Base-by-base conservation (phyloP, 2,797 vertebrate genomes). In the Sardinella longiceps region DNA sequence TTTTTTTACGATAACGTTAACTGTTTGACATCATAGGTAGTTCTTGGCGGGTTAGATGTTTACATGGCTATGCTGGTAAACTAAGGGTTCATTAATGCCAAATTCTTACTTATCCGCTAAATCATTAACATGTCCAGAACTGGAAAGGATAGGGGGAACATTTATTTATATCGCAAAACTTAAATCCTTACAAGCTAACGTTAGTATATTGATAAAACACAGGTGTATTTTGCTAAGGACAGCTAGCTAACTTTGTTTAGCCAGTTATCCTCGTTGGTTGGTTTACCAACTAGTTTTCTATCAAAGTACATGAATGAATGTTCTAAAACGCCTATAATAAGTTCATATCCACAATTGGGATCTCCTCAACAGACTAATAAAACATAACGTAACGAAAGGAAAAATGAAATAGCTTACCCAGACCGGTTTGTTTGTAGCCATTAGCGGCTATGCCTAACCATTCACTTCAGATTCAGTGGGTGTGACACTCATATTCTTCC, bases 401-500 rank as follows among this genome's bases (percentile, higher is more conserved):
- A 20, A 0, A 5, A 70, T 58, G 53, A 48, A 82, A 51, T 1
- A 15, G 10, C 87, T 88, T 83, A 87, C 86, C 88, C 84, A 50
- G 33, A 83, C 82, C 81, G 45, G 80, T 25, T 25, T 80, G 45
- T 83, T 82, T 85, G 83, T 60, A 87, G 87, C 87, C 88, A 89
- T 90, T 83, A 28, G 86, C 81, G 85, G 39, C 66, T 28, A 28
- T 45, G 6, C 20, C 80, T 50, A 51, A 60, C 87, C 86, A 83
- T n/a, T n/a, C n/a, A 84, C 83, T 84, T 87, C 80, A n/a, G 85
- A 86, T 74, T 39, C 33, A 43, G 15, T 77, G 82, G 66, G 89
- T 89, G 88, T 84, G 80, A 37, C 87, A 43, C 10, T 46, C 18
- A 85, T 83, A 83, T 80, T 77, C 83, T 53, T 87, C 87, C 90